Conservation (phyloP, 2,797 vertebrate genomes). For the Ctenosaura bakeri region DNA sequence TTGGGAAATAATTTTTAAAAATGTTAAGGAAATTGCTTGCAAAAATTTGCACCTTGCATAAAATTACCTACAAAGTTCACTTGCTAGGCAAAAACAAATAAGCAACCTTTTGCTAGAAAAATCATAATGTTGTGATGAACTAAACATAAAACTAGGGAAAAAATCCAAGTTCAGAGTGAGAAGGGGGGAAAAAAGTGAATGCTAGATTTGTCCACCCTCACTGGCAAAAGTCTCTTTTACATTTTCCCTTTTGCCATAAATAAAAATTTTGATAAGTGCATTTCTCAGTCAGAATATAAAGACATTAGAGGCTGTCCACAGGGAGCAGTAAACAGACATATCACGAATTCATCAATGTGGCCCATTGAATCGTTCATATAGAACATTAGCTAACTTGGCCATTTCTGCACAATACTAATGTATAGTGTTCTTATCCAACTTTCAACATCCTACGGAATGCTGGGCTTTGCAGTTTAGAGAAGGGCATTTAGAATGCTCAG, state of each 20-base stretch:
- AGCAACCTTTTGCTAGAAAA: neutral
- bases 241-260: constrained; percentile 58
- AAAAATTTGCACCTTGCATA: neutral
- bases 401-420: too few species aligned
- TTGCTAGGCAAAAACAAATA: neutral
- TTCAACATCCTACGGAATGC: too few species aligned
- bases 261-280: constrained; percentile 52
- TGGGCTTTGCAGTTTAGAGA: too few species aligned
- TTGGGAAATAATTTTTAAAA: too few species aligned
- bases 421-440: too few species aligned
- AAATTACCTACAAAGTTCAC: neutral
- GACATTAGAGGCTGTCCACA: constrained; percentile 41
- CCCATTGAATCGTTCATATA: constrained; percentile 41
- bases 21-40: neutral
- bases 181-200: neutral
- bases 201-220: neutral
- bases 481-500: too few species aligned
- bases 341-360: neutral
- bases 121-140: neutral
- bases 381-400: constrained; percentile 3
- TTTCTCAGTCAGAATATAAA: constrained; percentile 56
- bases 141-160: neutral
- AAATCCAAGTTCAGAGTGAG: neutral
- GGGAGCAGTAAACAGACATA: constrained; percentile 50
- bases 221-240: constrained; percentile 50